Percentiles rank a stretch among this genome's conserved stretches.
These are phyloP conservation scores for Trichechus manatus DNA, from an alignment of 2,113 vertebrate species.

Conservation along the genomic window DNA sequence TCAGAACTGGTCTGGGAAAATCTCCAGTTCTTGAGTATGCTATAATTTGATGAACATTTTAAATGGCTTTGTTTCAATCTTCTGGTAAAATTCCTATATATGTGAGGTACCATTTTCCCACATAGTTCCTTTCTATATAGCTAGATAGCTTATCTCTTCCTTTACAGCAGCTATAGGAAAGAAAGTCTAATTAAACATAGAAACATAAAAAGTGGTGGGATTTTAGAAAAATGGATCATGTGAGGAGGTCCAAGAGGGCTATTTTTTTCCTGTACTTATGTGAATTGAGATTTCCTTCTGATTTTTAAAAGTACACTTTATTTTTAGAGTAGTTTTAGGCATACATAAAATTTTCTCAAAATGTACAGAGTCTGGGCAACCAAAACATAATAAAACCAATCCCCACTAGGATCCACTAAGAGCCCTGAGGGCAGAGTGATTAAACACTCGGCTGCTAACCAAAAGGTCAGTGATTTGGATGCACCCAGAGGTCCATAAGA, in stretches of 20 bases:
- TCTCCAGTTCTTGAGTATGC: background rate
- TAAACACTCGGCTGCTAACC: background rate
- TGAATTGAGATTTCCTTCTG: background rate
- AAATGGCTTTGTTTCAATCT: background rate
- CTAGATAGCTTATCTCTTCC: background rate
- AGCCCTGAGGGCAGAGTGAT: background rate
- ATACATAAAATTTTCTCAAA: background rate
- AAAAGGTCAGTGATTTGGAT: background rate
- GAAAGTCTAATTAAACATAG: background rate
- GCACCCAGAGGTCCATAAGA: too few species aligned
- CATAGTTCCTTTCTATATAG: background rate
- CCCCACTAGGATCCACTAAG: background rate
- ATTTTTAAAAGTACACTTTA: background rate
- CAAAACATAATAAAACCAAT: background rate
- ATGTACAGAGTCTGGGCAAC: background rate
- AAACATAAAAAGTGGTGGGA: background rate
- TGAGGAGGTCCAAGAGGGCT: background rate
- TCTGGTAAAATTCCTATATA: background rate
- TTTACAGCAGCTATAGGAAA: background rate
- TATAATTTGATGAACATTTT: background rate
- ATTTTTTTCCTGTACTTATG: background rate
- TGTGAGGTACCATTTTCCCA: background rate
- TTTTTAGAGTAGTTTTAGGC: background rate
- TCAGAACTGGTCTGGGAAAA: background rate
- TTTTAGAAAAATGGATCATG: background rate